phyloP scores from a whole-genome alignment of 1,140 invertebrate genomes.

The Cyphomyrmex costatus region DNA sequence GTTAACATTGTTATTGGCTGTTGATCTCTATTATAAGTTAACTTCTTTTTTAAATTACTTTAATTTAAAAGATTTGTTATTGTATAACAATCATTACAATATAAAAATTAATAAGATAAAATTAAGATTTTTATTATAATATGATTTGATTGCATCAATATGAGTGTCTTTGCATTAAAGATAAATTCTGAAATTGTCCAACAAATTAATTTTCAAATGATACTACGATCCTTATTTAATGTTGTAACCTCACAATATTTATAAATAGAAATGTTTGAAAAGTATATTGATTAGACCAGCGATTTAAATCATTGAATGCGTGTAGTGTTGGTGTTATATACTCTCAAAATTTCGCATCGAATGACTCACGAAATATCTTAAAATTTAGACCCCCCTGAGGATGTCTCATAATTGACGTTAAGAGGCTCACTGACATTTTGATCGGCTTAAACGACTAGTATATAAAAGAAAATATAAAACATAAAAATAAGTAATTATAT shows the following conservation, averaged over 20 bases:
- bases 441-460: neutral
- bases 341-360: neutral
- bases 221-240: neutral
- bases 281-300: neutral
- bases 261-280: neutral
- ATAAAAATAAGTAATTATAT: neutral
- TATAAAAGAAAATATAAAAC: slow-evolving; percentile 4
- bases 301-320: neutral
- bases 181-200: neutral
- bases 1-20: too few relatives aligned
- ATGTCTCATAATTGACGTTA: neutral
- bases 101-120: neutral
- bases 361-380: neutral
- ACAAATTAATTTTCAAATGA: neutral
- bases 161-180: neutral
- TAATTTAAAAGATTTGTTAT: too few relatives aligned
- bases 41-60: too few relatives aligned
- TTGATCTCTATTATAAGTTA: too few relatives aligned
- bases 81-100: neutral
- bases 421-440: slow-evolving; percentile 1
- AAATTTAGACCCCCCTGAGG: slow-evolving; percentile 4
- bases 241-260: neutral
- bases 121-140: neutral
- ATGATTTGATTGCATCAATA: neutral
- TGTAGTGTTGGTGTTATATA: neutral